Evolutionary conservation across 2,113 vertebrate species (phyloP), one percentile per base, ranked within the genome.

Genomic region (Rhinopomastus cyanomelas): DNA sequence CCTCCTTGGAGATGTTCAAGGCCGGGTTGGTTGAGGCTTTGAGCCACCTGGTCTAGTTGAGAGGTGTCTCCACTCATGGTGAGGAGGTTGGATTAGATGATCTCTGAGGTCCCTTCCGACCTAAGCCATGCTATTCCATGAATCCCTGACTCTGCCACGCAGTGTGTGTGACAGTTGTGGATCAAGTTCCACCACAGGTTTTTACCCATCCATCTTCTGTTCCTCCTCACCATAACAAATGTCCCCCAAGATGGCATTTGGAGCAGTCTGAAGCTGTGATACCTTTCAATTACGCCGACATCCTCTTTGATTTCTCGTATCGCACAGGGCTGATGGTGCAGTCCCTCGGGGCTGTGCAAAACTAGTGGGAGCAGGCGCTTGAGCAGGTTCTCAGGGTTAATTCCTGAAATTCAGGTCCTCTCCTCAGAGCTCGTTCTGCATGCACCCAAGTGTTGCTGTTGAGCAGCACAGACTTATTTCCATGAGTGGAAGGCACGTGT

Each of bases 381-480:
- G 13, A 1, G 72, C 44, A 44, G 3, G 52, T 94, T 92, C 91
- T 94, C 87, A 93, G 89, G 79, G 52, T 37, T 25, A 55, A 15
- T 57, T 87, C 85, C 72, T 82, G 90, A 89, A 87, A 89, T 94
- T 85, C 89, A 84, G 82, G 72, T 89, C 76, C 49, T 93, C 17
- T 59, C 71, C 51, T 72, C 34, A 56, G 51, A 69, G n/a, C 42
- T 68, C 7, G 34, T 82, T 89, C 68, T 60, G 89, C 83, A 49
- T 74, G 56, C 34, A 27, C 18, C 65, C 16, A n/a, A 12, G 44
- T 37, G 17, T 23, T 52, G 34, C n/a, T 59, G 19, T 78, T 11
- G 32, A 52, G 57, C 74, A 64, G 9, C 19, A 22, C 32, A 27
- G 32, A 11, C 12, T 68, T 19, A 23, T 56, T 82, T 68, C 64